phyloP scores from a whole-genome alignment of 2,797 vertebrate species.

The Channallabes apus region DNA sequence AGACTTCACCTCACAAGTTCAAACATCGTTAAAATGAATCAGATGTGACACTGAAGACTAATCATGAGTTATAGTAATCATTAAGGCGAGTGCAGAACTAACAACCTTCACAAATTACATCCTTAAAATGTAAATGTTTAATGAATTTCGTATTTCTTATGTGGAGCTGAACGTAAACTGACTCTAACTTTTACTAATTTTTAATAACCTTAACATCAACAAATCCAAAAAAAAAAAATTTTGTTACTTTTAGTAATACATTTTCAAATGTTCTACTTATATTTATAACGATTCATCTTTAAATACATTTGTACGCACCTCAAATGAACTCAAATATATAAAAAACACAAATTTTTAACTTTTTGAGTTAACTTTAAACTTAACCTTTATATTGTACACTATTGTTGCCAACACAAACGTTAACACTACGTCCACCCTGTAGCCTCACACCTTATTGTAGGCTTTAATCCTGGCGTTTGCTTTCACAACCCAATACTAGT shows the following conservation, averaged over 20 bases:
- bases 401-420: neutral
- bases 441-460: neutral
- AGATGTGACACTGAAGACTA: neutral
- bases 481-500: neutral
- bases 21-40: neutral
- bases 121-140: neutral
- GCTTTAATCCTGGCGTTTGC: neutral
- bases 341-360: neutral
- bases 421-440: neutral
- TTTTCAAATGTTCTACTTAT: neutral
- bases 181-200: neutral
- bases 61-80: neutral
- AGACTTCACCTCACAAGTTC: too few species aligned
- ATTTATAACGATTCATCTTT: neutral
- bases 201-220: neutral
- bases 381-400: neutral
- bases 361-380: neutral
- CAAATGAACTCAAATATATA: neutral
- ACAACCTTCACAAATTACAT: neutral
- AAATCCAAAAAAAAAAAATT: neutral
- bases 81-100: neutral
- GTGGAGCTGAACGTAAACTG: neutral
- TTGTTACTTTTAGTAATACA: neutral
- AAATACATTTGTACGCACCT: neutral
- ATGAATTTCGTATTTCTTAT: neutral